Conservation (phyloP, 2,888 invertebrate genomes). For the Oeneis ivallda region DNA sequence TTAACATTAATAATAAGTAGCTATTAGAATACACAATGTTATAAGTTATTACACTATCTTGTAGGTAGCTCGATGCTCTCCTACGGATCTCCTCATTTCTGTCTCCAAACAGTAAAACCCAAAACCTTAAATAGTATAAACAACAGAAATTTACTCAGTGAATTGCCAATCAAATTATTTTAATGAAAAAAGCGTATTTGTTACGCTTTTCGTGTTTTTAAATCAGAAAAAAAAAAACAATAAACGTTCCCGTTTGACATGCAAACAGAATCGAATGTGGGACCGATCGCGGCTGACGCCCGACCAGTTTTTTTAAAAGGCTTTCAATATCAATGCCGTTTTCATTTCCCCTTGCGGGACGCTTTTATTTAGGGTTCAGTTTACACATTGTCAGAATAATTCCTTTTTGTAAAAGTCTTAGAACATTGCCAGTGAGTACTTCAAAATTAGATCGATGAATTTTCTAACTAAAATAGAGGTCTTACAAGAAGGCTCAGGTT, state of each 20-base stretch:
- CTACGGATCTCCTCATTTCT: too few relatives aligned
- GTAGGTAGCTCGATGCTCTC: too few relatives aligned
- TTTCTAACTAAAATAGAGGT: too few relatives aligned
- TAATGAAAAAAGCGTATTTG: slow-evolving; percentile 1
- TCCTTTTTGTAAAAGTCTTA: background rate
- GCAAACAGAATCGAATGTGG: slow-evolving; percentile 56
- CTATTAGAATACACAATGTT: too few relatives aligned
- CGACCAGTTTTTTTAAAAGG: slow-evolving; percentile 47
- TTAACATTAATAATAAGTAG: too few relatives aligned
- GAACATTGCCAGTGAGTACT: background rate
- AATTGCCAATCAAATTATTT: slow-evolving; percentile 8
- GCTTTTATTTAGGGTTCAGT: slow-evolving; percentile 54
- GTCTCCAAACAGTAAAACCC: too few relatives aligned
- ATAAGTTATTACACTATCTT: too few relatives aligned
- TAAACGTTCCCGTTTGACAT: slow-evolving; percentile 35
- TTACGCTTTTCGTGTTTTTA: slow-evolving; percentile 1
- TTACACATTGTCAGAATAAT: background rate
- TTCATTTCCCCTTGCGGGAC: slow-evolving; percentile 56
- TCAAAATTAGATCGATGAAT: too few relatives aligned
- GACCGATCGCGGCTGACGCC: slow-evolving; percentile 42
- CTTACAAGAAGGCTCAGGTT: too few relatives aligned
- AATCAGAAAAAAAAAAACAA: slow-evolving; percentile 24
- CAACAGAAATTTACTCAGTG: background rate
- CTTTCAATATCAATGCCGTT: slow-evolving; percentile 61
- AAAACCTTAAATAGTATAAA: background rate